A percentile compares a stretch with the other conserved stretches of the same genome.
These are phyloP conservation scores for Protaetia brevitarsis DNA, from an alignment of 1,140 invertebrate species.

Conservation along the genomic window DNA sequence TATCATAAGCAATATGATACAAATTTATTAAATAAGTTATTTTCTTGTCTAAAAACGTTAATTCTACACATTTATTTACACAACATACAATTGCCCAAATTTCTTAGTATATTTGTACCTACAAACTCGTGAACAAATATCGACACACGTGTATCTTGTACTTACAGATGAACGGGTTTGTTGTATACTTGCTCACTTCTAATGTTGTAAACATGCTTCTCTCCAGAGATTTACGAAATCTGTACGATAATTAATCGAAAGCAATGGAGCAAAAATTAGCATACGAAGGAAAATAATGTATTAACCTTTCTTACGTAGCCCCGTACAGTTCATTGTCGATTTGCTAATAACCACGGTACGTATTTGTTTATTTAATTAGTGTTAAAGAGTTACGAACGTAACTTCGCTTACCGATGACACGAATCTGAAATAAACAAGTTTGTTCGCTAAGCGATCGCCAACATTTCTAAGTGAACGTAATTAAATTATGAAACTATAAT, in stretches of 20 bases:
- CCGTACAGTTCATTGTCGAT: not conserved
- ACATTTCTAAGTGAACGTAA: not conserved
- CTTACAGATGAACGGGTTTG: too few relatives aligned
- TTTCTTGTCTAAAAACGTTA: too few relatives aligned
- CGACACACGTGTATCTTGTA: too few relatives aligned
- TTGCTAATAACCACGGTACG: constrained; percentile 3
- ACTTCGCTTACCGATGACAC: not conserved
- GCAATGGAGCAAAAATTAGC: not conserved
- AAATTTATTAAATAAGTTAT: too few relatives aligned
- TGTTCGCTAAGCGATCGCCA: not conserved
- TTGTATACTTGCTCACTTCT: not conserved
- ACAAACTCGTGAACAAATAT: too few relatives aligned
- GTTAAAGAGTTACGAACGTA: not conserved
- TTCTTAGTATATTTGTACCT: too few relatives aligned
- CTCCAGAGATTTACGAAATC: not conserved
- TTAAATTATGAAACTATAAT: not conserved
- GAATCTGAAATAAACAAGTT: not conserved
- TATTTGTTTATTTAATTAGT: not conserved
- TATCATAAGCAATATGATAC: too few relatives aligned
- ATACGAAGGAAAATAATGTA: not conserved
- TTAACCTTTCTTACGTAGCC: not conserved
- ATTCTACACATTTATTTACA: too few relatives aligned
- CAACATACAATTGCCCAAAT: too few relatives aligned
- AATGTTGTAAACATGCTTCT: not conserved
- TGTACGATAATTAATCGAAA: not conserved